A percentile compares a stretch with the other conserved stretches of the same genome.
phyloP scores from a whole-genome alignment of 2,797 vertebrate species.

The Oryzias dopingdopingensis region DNA sequence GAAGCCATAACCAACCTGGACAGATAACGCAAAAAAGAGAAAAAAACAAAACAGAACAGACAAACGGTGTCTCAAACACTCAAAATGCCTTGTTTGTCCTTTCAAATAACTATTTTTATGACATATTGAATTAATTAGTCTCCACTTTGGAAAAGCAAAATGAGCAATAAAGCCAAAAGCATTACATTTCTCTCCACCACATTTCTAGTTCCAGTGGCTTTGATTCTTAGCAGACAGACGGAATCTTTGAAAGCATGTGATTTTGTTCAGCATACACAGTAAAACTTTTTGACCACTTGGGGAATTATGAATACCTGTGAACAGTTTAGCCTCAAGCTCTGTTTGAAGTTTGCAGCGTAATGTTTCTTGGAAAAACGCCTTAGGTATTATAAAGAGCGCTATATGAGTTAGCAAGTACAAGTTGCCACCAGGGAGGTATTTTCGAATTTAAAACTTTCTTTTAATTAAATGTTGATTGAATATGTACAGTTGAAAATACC shows the following conservation, averaged over 20 bases:
- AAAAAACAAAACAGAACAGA: too few relatives aligned
- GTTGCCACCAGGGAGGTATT: slow-evolving; percentile 54
- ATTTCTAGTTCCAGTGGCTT: slow-evolving; percentile 32
- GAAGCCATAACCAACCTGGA: too few relatives aligned
- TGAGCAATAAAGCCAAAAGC: slow-evolving; percentile 48
- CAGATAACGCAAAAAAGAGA: too few relatives aligned
- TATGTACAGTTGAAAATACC: too few relatives aligned
- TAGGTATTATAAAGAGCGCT: slow-evolving; percentile 42
- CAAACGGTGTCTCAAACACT: slow-evolving; percentile 56
- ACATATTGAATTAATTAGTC: slow-evolving; percentile 73
- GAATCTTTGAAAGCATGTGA: slow-evolving; percentile 45
- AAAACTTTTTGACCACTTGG: slow-evolving; percentile 62
- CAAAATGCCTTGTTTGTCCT: slow-evolving; percentile 60
- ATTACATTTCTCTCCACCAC: slow-evolving; percentile 65
- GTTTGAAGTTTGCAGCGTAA: slow-evolving; percentile 23
- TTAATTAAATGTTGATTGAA: slow-evolving; percentile 12
- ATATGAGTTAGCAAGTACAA: slow-evolving; percentile 54
- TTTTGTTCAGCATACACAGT: slow-evolving; percentile 64
- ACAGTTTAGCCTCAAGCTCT: slow-evolving; percentile 54
- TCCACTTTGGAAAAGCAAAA: slow-evolving; percentile 61
- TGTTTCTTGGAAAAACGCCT: slow-evolving; percentile 54
- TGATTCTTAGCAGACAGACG: slow-evolving; percentile 68
- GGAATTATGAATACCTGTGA: slow-evolving; percentile 69
- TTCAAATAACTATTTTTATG: slow-evolving; percentile 57
- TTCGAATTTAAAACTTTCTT: slow-evolving; percentile 43